Conservation (phyloP, 1,140 invertebrate genomes). For the Halictus rubicundus region DNA sequence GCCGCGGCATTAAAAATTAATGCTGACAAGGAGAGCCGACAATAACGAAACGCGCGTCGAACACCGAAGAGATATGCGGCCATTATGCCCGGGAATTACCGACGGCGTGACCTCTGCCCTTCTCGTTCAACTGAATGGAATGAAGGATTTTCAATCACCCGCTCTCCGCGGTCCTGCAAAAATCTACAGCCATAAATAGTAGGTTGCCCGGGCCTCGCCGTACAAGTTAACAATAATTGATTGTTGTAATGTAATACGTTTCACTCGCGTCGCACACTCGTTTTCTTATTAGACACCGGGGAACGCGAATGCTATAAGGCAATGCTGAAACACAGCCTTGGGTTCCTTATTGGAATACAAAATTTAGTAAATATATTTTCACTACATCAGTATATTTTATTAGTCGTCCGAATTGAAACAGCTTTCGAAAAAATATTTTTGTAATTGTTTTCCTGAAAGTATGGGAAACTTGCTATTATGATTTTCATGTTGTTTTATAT, state of each 20-base stretch:
- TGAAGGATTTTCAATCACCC: constrained; percentile 30
- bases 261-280: neutral
- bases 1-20: constrained; percentile 12
- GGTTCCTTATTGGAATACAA: no score
- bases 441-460: no score
- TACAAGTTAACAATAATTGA: constrained; percentile 12
- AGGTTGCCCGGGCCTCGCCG: neutral
- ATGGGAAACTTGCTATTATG: no score
- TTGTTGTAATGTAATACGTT: neutral
- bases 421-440: no score
- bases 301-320: no score
- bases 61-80: constrained; percentile 28
- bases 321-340: no score
- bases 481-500: no score
- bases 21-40: constrained; percentile 27
- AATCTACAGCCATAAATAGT: neutral
- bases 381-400: no score
- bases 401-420: no score
- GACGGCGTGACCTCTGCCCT: constrained; percentile 24
- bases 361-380: no score
- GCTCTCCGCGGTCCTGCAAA: neutral
- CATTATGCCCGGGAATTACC: constrained; percentile 32
- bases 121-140: constrained; percentile 2
- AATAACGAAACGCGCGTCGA: constrained; percentile 27
- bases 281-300: neutral